Conservation (phyloP, 2,113 vertebrate species). For the Calyptommatus sinebrachiatus region DNA sequence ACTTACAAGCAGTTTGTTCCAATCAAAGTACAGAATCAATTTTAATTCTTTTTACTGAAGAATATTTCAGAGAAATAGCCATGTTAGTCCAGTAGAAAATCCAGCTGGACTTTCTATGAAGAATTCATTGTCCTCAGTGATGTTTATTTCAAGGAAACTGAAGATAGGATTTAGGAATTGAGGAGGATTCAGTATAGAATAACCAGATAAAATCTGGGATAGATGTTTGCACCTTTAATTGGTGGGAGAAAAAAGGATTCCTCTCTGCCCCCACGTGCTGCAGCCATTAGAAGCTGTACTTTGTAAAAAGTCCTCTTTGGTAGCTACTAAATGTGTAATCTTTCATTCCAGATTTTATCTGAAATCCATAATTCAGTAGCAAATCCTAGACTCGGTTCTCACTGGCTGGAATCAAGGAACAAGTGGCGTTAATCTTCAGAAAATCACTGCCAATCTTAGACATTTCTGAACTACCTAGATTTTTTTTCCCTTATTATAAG, state of each 20-base stretch:
- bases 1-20: background rate
- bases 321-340: no score
- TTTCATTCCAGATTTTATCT: no score
- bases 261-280: no score
- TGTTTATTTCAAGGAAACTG: background rate
- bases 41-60: background rate
- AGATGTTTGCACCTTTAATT: no score
- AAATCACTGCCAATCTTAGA: background rate
- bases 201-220: no score
- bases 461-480: background rate
- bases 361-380: background rate
- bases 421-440: background rate
- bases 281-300: no score
- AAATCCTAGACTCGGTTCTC: background rate
- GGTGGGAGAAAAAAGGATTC: no score
- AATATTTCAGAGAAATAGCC: no score
- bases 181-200: background rate
- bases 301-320: no score
- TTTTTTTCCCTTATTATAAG: background rate
- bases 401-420: background rate
- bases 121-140: background rate
- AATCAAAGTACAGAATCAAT: background rate
- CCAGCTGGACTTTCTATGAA: no score
- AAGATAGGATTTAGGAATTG: background rate
- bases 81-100: no score